Base-by-base conservation (phyloP, 2,888 invertebrate species). In the Idaea straminata region DNA sequence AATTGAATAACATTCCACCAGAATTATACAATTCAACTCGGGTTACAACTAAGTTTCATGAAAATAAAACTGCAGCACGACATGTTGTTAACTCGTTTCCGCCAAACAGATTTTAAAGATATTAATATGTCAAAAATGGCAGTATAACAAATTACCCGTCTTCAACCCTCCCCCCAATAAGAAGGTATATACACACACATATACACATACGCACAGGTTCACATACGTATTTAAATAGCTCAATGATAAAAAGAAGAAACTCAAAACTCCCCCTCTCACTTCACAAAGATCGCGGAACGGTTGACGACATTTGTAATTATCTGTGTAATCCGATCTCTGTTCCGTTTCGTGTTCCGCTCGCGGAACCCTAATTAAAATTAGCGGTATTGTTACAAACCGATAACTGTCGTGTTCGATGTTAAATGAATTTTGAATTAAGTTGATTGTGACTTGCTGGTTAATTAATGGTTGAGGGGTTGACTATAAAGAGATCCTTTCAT, bases 281-380 rank as follows among this genome's bases (percentile, higher is more conserved):
- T 47, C 10, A 47, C 47, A 47, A 16, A 7, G 67, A 69, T 79
- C 76, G 68, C 70, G 76, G 80, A 82, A 81, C 81, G 78, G 78
- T 82, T 74, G 68, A 64, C 79, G 87, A 88, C 86, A 88, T 87
- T 88, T 83, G 87, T 90, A 89, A 92, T 91, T 89, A 87, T 83
- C 87, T 84, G 81, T 79, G 92, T 86, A 90, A 91, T 83, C 86
- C 81, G 84, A 89, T 77, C 81, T 81, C 71, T 76, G 78, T 80
- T 80, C 75, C 66, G 63, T 69, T 70, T 65, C 65, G 65, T 68
- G 64, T 64, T 60, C 25, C 13, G 47, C 13, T 47, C 25, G 69
- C 66, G 68, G 69, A 66, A 70, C 73, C 71, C 72, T 73, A 73
- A 74, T 76, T 70, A 76, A 73, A 74, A 73, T 74, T 73, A 74